Conservation (phyloP, 1,140 invertebrate genomes). For the Drosophila yakuba region DNA sequence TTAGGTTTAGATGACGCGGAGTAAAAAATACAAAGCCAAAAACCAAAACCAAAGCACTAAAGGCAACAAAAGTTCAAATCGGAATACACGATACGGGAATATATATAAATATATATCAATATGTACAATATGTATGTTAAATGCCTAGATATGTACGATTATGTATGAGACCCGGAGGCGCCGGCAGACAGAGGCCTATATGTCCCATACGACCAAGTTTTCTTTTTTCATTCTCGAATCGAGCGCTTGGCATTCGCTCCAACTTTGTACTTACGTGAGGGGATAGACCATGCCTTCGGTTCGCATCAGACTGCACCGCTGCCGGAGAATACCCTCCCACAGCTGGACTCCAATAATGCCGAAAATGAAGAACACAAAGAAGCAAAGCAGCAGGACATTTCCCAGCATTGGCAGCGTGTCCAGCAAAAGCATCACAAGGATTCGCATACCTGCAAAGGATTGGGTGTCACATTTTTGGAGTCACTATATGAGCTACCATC, state of each 20-base stretch:
- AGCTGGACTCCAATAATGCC: conserved; percentile 99
- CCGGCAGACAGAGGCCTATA: conserved; percentile 61
- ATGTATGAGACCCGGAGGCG: conserved; percentile 41
- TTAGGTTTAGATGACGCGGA: conserved; percentile 16
- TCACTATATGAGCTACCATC: not conserved
- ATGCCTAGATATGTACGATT: conserved; percentile 28
- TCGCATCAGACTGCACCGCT: conserved; percentile 94
- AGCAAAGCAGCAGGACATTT: conserved; percentile 98
- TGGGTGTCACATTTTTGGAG: not conserved
- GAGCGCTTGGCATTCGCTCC: not conserved
- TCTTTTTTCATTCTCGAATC: not conserved
- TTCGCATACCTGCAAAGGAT: conserved; percentile 94
- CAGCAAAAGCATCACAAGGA: conserved; percentile 98
- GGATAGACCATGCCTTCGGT: conserved; percentile 88
- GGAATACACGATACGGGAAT: conserved; percentile 23
- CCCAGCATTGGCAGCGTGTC: conserved; percentile 99
- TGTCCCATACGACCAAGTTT: not conserved
- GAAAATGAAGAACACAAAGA: conserved; percentile 99
- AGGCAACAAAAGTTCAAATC: conserved; percentile 11
- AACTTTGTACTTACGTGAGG: conserved; percentile 87
- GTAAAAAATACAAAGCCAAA: conserved; percentile 4
- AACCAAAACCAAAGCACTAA: conserved; percentile 15
- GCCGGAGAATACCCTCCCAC: conserved; percentile 98
- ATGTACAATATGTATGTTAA: conserved; percentile 43
- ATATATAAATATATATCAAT: conserved; percentile 15